Evolutionary conservation across 2,888 invertebrate genomes (phyloP), one percentile per base, ranked within the genome.

Genomic region (Gymnocheta viridis): DNA sequence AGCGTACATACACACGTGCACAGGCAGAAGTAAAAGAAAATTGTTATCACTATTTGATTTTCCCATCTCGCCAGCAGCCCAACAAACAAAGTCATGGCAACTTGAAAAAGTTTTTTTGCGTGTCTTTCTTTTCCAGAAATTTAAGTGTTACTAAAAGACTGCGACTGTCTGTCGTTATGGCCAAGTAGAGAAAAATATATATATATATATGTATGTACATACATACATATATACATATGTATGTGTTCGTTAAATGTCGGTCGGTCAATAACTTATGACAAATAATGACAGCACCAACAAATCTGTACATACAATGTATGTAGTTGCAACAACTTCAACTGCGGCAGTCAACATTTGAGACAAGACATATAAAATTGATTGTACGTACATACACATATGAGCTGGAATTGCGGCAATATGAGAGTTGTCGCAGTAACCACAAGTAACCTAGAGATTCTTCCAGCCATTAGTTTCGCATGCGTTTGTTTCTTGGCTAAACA

Each of bases 191-290:
- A 44, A 41, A 56, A 27, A 44, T 4, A 35, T 17, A 44, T 44
- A 19, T 10, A 2, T 2, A 19, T 10, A 35, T 17, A 44, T 44
- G 9, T 10, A 2, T 2, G 9, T 10, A 10, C 3, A 47, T 22
- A 12, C 4, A 49, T 12, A 10, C 0, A 49, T 12, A 12, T 49
- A 2, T 49, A 19, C 17, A 12, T 10, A 49, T 22, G 10, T 41
- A 41, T 58, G 60, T 47, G 56, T 73, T 72, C 41, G 64, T 73
- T 72, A 69, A 74, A 81, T 80, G 67, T 81, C 80, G 80, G 83
- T 76, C 76, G 83, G 83, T 76, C 80, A 79, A 83, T 83, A 83
- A 80, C 83, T 86, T 86, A 77, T 82, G 81, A 84, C 76, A 80
- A 84, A 80, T 64, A 82, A 78, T 73, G 66, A 70, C 81, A 76